These are phyloP conservation scores for Forbesichthys papilliferus DNA, from an alignment of 2,113 vertebrate species.

Conservation along the genomic window DNA sequence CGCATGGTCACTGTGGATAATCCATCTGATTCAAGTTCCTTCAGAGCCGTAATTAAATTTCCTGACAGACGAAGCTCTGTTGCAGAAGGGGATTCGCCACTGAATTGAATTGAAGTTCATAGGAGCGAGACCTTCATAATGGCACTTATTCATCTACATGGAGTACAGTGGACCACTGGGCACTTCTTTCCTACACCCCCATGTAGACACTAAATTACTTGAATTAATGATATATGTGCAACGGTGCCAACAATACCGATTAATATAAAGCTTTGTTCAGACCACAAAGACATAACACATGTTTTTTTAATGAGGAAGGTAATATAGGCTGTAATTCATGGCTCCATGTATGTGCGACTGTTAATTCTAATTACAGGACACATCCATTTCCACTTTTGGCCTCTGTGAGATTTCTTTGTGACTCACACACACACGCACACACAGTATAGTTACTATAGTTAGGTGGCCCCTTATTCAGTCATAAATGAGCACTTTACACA, in stretches of 20 bases:
- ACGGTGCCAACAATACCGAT: conserved; percentile 48
- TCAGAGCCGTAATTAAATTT: conserved; percentile 68
- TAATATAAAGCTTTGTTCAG: conserved; percentile 51
- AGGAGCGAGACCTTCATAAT: conserved; percentile 64
- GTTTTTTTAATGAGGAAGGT: conserved; percentile 71
- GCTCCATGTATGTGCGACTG: conserved; percentile 53
- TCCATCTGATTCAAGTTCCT: conserved; percentile 64
- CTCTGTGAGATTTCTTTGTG: conserved; percentile 30
- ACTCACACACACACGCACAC: conserved; percentile 33
- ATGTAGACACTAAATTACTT: conserved; percentile 49
- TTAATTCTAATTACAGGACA: conserved; percentile 66
- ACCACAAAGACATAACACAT: conserved; percentile 59
- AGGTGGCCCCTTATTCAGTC: conserved; percentile 20
- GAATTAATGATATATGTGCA: conserved; percentile 34
- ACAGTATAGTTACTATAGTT: conserved; percentile 3
- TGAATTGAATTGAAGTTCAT: conserved; percentile 63
- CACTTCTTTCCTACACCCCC: conserved; percentile 35
- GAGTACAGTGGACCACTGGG: conserved; percentile 19
- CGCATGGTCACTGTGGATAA: conserved; percentile 50
- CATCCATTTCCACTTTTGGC: conserved; percentile 53
- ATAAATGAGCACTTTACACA: conserved; percentile 6
- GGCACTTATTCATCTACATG: conserved; percentile 62
- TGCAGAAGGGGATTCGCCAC: conserved; percentile 49
- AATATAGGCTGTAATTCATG: conserved; percentile 61
- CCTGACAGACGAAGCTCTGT: conserved; percentile 44